Evolutionary conservation across 1,140 invertebrate species (phyloP).

Genomic region (Geopemphigus sp.): DNA sequence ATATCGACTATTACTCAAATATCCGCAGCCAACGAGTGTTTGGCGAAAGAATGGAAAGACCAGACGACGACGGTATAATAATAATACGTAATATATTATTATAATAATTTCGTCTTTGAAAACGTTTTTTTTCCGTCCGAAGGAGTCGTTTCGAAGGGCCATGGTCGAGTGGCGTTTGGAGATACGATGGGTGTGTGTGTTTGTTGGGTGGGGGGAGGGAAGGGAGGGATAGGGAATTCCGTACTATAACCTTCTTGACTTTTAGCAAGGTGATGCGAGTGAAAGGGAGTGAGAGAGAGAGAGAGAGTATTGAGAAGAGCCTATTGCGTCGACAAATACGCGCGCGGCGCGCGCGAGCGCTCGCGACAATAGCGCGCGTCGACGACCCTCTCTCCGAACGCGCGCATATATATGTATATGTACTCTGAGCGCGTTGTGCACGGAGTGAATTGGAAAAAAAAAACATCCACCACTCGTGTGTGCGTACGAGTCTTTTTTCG

Average conservation of each 20-base stretch:
- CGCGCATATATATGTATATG: no score
- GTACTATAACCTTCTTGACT: conserved; percentile 28
- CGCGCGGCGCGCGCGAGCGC: not conserved
- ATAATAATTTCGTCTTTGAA: conserved; percentile 47
- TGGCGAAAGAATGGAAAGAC: not conserved
- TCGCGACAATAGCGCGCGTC: conserved; percentile 7
- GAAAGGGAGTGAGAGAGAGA: no score
- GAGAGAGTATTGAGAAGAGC: not conserved
- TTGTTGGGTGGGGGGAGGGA: not conserved
- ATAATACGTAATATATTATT: conserved; percentile 6
- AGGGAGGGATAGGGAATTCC: not conserved
- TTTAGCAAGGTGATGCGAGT: not conserved
- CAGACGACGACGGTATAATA: not conserved
- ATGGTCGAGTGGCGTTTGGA: no score
- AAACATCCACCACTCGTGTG: conserved; percentile 1
- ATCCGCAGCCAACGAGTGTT: not conserved
- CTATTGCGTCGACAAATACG: not conserved
- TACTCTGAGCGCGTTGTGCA: not conserved
- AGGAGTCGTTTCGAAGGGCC: conserved; percentile 15
- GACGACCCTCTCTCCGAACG: conserved; percentile 26
- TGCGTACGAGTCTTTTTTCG: conserved; percentile 30
- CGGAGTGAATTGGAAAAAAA: conserved; percentile 34
- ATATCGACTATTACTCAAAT: conserved; percentile 47
- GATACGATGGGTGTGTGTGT: no score
- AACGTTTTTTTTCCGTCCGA: conserved; percentile 11